phyloP scores from a whole-genome alignment of 2,797 vertebrate genomes.

The Enteromius radiatus region DNA sequence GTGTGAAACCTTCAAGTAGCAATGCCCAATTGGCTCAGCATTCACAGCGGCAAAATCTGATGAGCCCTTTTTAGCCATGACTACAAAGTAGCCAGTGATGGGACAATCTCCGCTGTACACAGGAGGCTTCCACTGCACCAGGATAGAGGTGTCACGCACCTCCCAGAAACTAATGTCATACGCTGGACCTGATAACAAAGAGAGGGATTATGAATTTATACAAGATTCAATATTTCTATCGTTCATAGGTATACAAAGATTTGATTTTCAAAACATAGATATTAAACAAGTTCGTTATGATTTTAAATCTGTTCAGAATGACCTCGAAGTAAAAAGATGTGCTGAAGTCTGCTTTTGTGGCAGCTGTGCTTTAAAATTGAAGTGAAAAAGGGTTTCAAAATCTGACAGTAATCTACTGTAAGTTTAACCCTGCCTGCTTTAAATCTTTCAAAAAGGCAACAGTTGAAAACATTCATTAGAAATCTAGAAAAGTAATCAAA shows the following conservation, averaged over 20 bases:
- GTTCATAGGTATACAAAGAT: not conserved
- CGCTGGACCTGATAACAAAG: constrained; percentile 81
- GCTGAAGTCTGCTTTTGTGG: not conserved
- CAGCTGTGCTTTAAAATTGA: not conserved
- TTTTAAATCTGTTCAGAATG: not conserved
- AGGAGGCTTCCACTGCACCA: constrained; percentile 92
- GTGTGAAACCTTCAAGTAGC: constrained; percentile 84
- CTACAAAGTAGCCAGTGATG: constrained; percentile 88
- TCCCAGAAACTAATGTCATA: constrained; percentile 91
- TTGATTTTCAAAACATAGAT: not conserved
- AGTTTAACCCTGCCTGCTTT: too few species aligned
- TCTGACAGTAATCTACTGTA: too few species aligned
- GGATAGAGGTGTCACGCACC: constrained; percentile 86
- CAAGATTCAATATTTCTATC: not conserved
- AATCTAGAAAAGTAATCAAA: too few species aligned
- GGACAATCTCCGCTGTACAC: constrained; percentile 83
- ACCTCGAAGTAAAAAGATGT: not conserved
- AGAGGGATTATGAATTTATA: not conserved
- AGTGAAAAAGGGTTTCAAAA: too few species aligned
- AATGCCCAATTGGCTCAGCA: constrained; percentile 75
- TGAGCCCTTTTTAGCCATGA: constrained; percentile 85
- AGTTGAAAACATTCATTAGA: too few species aligned
- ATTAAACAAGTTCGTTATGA: not conserved
- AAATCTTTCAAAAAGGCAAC: too few species aligned
- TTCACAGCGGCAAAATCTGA: constrained; percentile 83